Evolutionary conservation across 1,140 invertebrate species (phyloP).

Genomic region (Zeugodacus cucurbitae): DNA sequence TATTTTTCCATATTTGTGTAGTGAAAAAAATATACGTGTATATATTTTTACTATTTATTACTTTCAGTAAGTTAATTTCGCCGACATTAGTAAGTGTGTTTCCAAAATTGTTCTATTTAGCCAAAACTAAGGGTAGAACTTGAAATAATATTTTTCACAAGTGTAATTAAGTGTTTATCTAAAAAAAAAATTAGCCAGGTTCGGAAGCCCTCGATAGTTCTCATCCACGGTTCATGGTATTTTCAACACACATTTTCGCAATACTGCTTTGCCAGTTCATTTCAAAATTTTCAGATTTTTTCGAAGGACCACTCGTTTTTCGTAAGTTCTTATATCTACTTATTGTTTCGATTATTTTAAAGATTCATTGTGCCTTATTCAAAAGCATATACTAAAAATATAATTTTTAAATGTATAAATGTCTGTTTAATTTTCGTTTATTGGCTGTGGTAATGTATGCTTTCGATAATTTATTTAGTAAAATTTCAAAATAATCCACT

Average conservation of each 20-base stretch:
- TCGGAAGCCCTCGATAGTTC: too few species aligned
- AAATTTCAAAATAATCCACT: not conserved
- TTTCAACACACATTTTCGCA: not conserved
- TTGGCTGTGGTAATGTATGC: slow-evolving; percentile 13
- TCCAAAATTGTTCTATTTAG: too few species aligned
- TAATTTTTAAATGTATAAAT: not conserved
- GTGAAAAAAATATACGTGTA: too few species aligned
- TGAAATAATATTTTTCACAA: too few species aligned
- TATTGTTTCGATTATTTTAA: not conserved
- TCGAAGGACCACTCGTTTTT: not conserved
- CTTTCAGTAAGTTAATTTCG: too few species aligned
- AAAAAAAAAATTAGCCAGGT: too few species aligned
- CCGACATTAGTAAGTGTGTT: too few species aligned
- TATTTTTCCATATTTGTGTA: too few species aligned
- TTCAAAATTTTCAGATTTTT: too few species aligned
- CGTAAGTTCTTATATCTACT: not conserved
- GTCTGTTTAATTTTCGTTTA: not conserved
- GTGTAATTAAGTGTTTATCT: too few species aligned
- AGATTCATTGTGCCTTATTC: not conserved
- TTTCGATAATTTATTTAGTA: not conserved
- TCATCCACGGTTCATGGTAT: not conserved
- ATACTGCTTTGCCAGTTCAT: not conserved
- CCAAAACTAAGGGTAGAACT: too few species aligned
- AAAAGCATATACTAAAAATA: not conserved
- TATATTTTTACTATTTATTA: too few species aligned